A percentile compares a stretch with the other conserved stretches of the same genome.
Evolutionary conservation across 2,113 vertebrate species (phyloP).

Genomic region (Lophochroa leadbeateri): DNA sequence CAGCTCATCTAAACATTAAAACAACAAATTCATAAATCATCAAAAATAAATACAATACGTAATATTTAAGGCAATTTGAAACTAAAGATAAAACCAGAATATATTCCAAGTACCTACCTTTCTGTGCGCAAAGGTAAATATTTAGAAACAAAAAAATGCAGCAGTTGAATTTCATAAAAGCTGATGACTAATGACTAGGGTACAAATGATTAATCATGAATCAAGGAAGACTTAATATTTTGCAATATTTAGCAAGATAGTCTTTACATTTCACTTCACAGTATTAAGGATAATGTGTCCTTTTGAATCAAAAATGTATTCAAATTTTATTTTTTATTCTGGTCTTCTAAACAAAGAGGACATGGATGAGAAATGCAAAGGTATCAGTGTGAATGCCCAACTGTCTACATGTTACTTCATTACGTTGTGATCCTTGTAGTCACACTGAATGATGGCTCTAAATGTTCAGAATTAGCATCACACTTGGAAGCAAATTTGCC

Average conservation of each 20-base stretch:
- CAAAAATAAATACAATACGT: neutral
- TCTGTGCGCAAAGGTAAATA: neutral
- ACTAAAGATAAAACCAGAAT: neutral
- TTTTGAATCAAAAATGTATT: neutral
- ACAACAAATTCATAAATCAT: neutral
- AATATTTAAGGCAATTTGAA: neutral
- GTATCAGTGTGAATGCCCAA: neutral
- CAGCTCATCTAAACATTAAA: neutral
- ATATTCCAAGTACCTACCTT: neutral
- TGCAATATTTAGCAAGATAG: neutral
- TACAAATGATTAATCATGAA: neutral
- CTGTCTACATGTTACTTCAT: neutral
- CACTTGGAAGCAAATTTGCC: conserved; percentile 52
- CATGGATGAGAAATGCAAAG: neutral
- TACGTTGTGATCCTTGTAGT: neutral
- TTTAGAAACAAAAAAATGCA: neutral
- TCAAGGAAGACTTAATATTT: neutral
- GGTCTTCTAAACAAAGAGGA: neutral
- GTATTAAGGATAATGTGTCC: neutral
- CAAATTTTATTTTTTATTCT: neutral
- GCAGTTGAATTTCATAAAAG: neutral
- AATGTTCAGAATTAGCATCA: neutral
- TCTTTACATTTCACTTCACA: neutral
- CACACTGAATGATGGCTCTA: neutral
- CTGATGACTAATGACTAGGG: neutral